A percentile compares a stretch with the other conserved stretches of the same genome.
Evolutionary conservation across 2,888 invertebrate species (phyloP).

Genomic region (Carterocephalus palaemon): DNA sequence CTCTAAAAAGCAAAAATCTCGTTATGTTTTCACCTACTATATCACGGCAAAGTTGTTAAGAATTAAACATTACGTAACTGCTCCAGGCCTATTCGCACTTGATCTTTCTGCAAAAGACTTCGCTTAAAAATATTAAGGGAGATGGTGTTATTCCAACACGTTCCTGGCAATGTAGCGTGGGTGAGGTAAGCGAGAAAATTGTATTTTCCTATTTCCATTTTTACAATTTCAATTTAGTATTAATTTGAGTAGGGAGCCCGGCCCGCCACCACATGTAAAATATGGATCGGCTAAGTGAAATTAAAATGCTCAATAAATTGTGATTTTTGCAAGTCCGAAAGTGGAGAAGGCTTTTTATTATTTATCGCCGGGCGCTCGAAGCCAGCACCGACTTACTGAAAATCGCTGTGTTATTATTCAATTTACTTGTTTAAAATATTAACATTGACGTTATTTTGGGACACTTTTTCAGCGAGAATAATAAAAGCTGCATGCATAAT

Average conservation of each 20-base stretch:
- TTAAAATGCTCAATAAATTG: conserved; percentile 80
- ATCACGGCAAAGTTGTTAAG: conserved; percentile 20
- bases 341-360: conserved; percentile 79
- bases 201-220: conserved; percentile 79
- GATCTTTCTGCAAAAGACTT: conserved; percentile 33
- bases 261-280: conserved; percentile 77
- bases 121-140: conserved; percentile 57
- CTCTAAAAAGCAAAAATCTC: conserved; percentile 7
- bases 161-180: conserved; percentile 59
- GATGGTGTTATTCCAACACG: conserved; percentile 63
- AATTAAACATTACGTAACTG: conserved; percentile 21
- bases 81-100: conserved; percentile 26
- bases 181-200: conserved; percentile 70
- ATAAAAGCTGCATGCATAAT: conserved; percentile 10
- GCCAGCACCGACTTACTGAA: conserved; percentile 68
- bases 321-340: conserved; percentile 80
- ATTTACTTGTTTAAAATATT: conserved; percentile 73
- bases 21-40: conserved; percentile 16
- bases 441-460: conserved; percentile 37
- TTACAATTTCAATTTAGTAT: conserved; percentile 80
- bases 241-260: conserved; percentile 74
- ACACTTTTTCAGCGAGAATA: conserved; percentile 27
- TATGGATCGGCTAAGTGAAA: conserved; percentile 80
- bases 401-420: conserved; percentile 74
- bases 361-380: conserved; percentile 69